Evolutionary conservation across 2,888 invertebrate species (phyloP), one percentile per base, ranked within the genome.

Genomic region (Thymelicus acteon): DNA sequence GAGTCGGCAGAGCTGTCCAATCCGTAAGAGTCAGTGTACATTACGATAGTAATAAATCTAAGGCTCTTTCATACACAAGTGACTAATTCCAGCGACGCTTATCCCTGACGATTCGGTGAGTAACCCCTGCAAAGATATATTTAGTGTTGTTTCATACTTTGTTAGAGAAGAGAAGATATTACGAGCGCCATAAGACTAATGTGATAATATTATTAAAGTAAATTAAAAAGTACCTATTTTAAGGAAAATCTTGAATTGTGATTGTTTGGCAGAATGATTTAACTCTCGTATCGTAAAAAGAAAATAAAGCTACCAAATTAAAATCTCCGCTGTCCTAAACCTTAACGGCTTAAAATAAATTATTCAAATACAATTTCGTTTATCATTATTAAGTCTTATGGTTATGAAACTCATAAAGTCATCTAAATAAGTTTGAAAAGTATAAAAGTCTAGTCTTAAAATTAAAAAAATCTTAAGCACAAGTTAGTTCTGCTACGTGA

Each of bases 61-160:
- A 54, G 62, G 61, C 10, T 40, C 52, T 52, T 54, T 44, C 40
- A 40, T 64, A 64, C 64, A 63, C 52, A 69, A 58, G 69, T 69
- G 69, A 69, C 69, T 69, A 69, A 63, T 57, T 63, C 7, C 48
- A 47, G 39, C 48, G 44, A 47, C 54, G 48, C 47, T 57, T 48
- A 69, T 57, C 58, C 57, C 62, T 48, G 57, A 31, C 40, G 12
- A 7, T 63, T 44, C 48, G 68, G 68, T 63, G 68, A 69, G 62
- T 68, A 62, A 68, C 47, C 52, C 24, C 61, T 13, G 57, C 31
- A 57, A 57, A 52, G 58, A 67, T 54, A 66, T 57, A 58, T 61
- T 67, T 68, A 63, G 62, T 63, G n/a, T 62, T 44, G 62, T 47
- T 49, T 63, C 62, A 49, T 48, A 63, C 62, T 49, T 63, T 12